Evolutionary conservation across 2,797 vertebrate species (phyloP), one percentile per base, ranked within the genome.

Genomic region (Chrysocyon brachyurus): DNA sequence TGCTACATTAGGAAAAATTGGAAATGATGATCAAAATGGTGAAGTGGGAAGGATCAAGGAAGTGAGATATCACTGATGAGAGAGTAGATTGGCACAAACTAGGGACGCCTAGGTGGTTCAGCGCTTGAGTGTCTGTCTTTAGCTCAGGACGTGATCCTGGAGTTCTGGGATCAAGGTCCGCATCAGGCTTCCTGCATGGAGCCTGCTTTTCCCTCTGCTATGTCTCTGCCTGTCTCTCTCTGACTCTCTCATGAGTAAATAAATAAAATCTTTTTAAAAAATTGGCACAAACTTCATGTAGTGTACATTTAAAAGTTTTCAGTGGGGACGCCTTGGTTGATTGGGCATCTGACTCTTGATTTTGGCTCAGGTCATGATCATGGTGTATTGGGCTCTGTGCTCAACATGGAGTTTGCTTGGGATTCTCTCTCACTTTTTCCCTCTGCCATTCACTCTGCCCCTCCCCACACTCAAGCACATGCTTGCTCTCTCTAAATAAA

Each of bases 1-100:
- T 84, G 15, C 66, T 78, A 91, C 68, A 59, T 94, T 16, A 86
- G 59, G 73, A 81, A 68, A 88, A 66, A 63, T 49, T 1, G 57
- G n/a, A 82, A 82, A 36, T 56, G 17, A 40, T 84, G 16, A 81
- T 46, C 10, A 66, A 46, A 56, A 61, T 85, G 85, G 64, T 94
- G 64, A 85, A 57, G 40, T 40, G 3, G 26, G 19, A 90, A 94
- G 79, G 15, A 78, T 46, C 22, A 66, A 89, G 28, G 21, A 22
- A 66, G 5, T 61, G n/a, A 63, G 15, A 40, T 31, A 36, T 12
- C 82, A 77, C 75, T 72, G 24, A 83, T 24, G 33, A 61, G 66
- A 68, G 36, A 70, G 46, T 61, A 46, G 64, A 64, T 33, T n/a
- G 52, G 33, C 3, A 87, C 31, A 61, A 12, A 86, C 19, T 75